Evolutionary conservation across 2,113 vertebrate genomes (phyloP), one percentile per base, ranked within the genome.

Genomic region (Anoura caudifer): DNA sequence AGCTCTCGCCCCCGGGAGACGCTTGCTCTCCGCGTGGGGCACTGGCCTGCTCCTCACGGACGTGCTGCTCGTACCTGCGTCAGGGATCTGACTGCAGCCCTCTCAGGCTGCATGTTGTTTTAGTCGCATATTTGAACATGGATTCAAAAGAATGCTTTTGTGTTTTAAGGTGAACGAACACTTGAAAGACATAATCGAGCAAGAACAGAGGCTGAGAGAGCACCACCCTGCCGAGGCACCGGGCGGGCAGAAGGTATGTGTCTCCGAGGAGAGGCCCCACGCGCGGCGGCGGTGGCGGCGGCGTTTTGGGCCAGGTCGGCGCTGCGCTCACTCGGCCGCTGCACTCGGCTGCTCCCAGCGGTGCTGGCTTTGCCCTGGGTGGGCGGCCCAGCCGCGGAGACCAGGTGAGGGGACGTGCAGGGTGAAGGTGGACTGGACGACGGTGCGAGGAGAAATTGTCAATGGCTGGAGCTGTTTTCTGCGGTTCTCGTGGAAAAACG

Each of bases 91-190:
- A 61, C 38, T 38, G 41, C 22, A 33, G 47, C 19, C 14, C 28
- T 89, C 65, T 69, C 52, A 70, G 67, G 38, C 5, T 47, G 5
- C 2, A 2, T 81, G 36, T 50, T 67, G 75, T 70, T 59, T 85
- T 43, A 50, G 65, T 80, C n/a, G 63, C 77, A 52, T 54, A 15
- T 65, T 69, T 88, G 63, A 83, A 47, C 80, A 15, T 54, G 93
- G 83, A 36, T 84, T 76, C n/a, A 76, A 70, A n/a, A 33, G 50
- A 22, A 56, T 65, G 67, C 0, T 91, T 97, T 96, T 97, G 7
- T 95, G 11, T 96, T 96, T 97, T 85, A 95, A 99, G 99, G 99
- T 99, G 65, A 99, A 99, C 76, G 99, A 99, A 93, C 99, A 99
- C 96, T 98, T 99, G 97, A 99, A 99, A 98, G 99, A 99, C 90